Base-by-base conservation (phyloP, 2,113 vertebrate genomes). In the Origma solitaria region DNA sequence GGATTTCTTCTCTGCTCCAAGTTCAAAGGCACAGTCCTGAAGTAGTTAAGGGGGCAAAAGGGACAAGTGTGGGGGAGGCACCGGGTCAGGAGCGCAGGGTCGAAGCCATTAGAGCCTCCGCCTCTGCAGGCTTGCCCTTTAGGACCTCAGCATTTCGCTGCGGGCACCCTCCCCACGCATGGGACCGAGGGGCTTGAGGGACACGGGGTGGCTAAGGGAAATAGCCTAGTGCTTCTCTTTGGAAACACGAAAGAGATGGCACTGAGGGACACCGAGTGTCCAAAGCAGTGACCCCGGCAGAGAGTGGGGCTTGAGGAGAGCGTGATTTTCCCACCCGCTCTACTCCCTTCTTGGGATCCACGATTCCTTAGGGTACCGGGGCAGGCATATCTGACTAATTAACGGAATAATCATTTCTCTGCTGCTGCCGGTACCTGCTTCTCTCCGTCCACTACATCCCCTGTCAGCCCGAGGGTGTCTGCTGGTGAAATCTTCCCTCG, bases 1-100 rank as follows among this genome's bases (percentile, higher is more conserved):
- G 60, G 22, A 1, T 72, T 91, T 76, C 57, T 91, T 14, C 69
- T 35, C 38, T 44, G 30, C 65, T 84, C 78, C 87, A 91, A 82
- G 92, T 91, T 91, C 78, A 94, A 95, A 96, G 78, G 27, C 87
- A 25, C 24, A 15, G 62, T 40, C 35, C 73, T 51, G 90, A 82
- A 78, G 66, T 78, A 53, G 57, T 75, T 71, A 60, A 79, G 61
- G 85, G 73, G 79, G 23, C 77, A 68, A 53, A 84, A 79, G 44
- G 73, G 49, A 57, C 66, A 91, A 90, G 66, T 51, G 73, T 50
- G 35, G 49, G 65, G 81, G 65, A 37, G 57, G 72, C 49, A 25
- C 4, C 6, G 31, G 81, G 53, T 87, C 90, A 68, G 78, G 49
- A 49, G 66, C 2, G 28, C 57, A 7, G 57, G 65, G 73, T 56